Percentiles rank a stretch among this genome's conserved stretches.
phyloP scores from a whole-genome alignment of 2,888 invertebrate genomes.

The Tubulanus polymorphus region DNA sequence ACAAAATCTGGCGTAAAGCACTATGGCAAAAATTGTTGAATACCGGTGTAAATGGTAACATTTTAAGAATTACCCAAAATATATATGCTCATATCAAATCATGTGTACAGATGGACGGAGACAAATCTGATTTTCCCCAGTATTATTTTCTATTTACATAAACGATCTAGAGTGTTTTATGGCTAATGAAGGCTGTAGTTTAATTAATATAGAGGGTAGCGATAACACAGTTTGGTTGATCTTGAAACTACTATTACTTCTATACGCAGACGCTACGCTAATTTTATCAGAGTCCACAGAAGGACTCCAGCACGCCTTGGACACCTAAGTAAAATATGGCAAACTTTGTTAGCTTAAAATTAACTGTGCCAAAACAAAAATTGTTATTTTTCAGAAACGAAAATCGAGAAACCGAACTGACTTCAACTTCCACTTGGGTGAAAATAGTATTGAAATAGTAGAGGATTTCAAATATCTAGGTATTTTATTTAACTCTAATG shows the following conservation, averaged over 20 bases:
- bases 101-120: background rate
- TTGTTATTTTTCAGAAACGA: too few species aligned
- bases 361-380: too few species aligned
- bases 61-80: background rate
- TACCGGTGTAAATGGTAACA: conserved; percentile 1
- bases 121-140: background rate
- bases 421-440: background rate
- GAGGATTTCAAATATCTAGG: background rate
- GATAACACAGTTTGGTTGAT: too few species aligned
- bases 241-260: conserved; percentile 9
- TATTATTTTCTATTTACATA: background rate
- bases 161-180: conserved; percentile 4
- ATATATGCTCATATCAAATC: conserved; percentile 1
- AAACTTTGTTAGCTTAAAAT: background rate
- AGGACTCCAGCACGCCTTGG: background rate
- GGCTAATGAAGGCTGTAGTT: too few species aligned
- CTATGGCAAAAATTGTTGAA: background rate
- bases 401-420: conserved; percentile 5
- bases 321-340: background rate
- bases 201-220: too few species aligned
- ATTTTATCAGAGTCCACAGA: conserved; percentile 7
- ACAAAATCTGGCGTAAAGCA: background rate
- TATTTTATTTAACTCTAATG: background rate
- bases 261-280: conserved; percentile 14
- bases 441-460: background rate